These are phyloP conservation scores for Coranthus polyacanthus DNA, from an alignment of 2,797 vertebrate genomes.

Conservation along the genomic window DNA sequence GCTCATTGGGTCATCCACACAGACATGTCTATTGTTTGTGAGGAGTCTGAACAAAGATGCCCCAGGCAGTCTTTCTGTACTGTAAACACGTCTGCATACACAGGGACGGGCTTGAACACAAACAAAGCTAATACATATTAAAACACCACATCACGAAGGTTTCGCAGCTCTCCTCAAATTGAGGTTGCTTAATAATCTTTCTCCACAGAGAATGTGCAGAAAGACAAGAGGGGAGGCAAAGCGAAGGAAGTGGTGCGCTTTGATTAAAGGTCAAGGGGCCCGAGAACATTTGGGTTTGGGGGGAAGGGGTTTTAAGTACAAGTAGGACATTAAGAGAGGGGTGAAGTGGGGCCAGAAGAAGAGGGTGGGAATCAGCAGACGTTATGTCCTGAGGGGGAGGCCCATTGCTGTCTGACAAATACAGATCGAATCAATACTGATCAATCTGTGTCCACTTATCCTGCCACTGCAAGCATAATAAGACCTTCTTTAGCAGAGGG, in stretches of 20 bases:
- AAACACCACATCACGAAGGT: slow-evolving; percentile 4
- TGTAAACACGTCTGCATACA: slow-evolving; percentile 49
- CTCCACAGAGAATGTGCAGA: slow-evolving; percentile 6
- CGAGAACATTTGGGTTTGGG: slow-evolving; percentile 6
- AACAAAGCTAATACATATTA: slow-evolving; percentile 1
- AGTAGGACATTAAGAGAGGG: slow-evolving; percentile 45
- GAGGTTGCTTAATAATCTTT: neutral
- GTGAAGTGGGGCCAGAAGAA: slow-evolving; percentile 34
- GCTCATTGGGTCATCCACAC: slow-evolving; percentile 52
- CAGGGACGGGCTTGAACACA: slow-evolving; percentile 25
- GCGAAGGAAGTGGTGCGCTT: slow-evolving; percentile 22
- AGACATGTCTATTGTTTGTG: slow-evolving; percentile 67
- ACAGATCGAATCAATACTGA: slow-evolving; percentile 77
- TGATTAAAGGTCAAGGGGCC: slow-evolving; percentile 39
- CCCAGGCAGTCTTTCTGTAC: slow-evolving; percentile 49
- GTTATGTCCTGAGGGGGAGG: slow-evolving; percentile 67
- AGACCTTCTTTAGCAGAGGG: slow-evolving; percentile 41
- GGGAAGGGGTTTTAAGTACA: slow-evolving; percentile 29
- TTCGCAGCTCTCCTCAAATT: neutral
- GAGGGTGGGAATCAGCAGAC: slow-evolving; percentile 52
- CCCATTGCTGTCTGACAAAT: slow-evolving; percentile 76
- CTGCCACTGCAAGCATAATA: slow-evolving; percentile 52
- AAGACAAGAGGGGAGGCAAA: slow-evolving; percentile 15
- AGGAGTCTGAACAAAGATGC: slow-evolving; percentile 63
- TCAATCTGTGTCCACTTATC: slow-evolving; percentile 80